Base-by-base conservation (phyloP, 2,797 vertebrate genomes). In the Betta splendens region DNA sequence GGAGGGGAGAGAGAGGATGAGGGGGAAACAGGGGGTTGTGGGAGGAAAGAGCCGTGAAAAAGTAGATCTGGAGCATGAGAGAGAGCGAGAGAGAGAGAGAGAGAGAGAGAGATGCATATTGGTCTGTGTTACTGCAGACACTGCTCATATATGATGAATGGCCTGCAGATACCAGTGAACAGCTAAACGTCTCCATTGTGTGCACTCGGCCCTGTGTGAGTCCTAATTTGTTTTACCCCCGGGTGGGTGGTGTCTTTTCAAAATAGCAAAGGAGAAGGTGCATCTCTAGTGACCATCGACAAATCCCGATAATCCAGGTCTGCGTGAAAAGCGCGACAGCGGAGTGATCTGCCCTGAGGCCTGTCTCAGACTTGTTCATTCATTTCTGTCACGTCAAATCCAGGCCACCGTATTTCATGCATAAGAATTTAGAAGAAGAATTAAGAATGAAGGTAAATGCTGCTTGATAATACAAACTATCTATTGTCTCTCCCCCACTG, bases 61-160 rank as follows among this genome's bases (percentile, higher is more conserved):
- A 40, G 59, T 38, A 57, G 55, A 84, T 72, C 5, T 73, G 39
- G 75, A 69, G 77, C 63, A 64, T 26, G 40, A 55, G 26, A 23
- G 37, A 40, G 49, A 50, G 44, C 51, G 33, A 26, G 52, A n/a
- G n/a, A n/a, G 40, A 55, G 26, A 23, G 37, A 40, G 49, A 50
- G 44, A 51, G 33, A 26, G 18, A 16, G 36, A 31, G 45, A 32
- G 46, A 33, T 2, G 8, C 52, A 26, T 46, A 50, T 32, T 26
- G 39, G 9, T 49, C 13, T 58, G 64, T 56, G 52, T 66, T 75
- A 68, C 72, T 74, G 68, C 70, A 60, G 76, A 7, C 18, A 44
- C 62, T 58, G 65, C 39, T 55, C 32, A 40, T 53, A 69, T 62
- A 66, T 87, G 84, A 87, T 79, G 57, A 84, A 86, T 77, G 71